phyloP scores from a whole-genome alignment of 1,140 invertebrate species.

The Uloborus diversus region DNA sequence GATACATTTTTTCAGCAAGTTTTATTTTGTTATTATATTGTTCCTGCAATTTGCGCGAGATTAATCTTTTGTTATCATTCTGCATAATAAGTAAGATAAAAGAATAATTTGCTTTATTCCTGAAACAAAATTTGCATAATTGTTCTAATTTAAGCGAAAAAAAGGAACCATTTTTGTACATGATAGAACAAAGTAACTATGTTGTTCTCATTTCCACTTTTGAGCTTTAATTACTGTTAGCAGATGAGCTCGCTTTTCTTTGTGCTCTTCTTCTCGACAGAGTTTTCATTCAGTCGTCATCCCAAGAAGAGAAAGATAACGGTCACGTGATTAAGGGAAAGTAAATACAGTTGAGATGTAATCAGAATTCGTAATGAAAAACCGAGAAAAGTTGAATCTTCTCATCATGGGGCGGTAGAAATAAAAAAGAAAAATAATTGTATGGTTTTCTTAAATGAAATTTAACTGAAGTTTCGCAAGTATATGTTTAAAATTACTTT shows the following conservation, averaged over 20 bases:
- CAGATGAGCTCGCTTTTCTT: slow-evolving; percentile 13
- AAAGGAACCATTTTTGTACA: slow-evolving; percentile 12
- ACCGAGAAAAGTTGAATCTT: no score
- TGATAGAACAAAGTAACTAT: background rate
- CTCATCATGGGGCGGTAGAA: no score
- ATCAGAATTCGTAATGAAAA: background rate
- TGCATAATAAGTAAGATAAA: slow-evolving; percentile 52
- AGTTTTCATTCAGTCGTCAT: no score
- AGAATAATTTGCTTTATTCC: slow-evolving; percentile 47
- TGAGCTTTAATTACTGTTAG: slow-evolving; percentile 46
- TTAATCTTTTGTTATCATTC: slow-evolving; percentile 53
- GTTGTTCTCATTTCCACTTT: slow-evolving; percentile 18
- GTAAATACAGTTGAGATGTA: slow-evolving; percentile 16
- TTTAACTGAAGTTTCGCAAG: no score
- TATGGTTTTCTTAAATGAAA: no score
- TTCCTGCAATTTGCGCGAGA: slow-evolving; percentile 39
- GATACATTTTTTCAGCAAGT: no score
- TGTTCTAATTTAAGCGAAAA: slow-evolving; percentile 35
- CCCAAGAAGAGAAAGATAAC: background rate
- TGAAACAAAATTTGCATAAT: slow-evolving; percentile 46
- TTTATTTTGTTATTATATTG: slow-evolving; percentile 19
- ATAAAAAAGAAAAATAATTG: no score
- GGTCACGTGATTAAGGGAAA: background rate
- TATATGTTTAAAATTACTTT: no score
- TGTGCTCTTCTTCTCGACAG: background rate